Evolutionary conservation across 2,888 invertebrate genomes (phyloP).

Genomic region (Formica aserva): DNA sequence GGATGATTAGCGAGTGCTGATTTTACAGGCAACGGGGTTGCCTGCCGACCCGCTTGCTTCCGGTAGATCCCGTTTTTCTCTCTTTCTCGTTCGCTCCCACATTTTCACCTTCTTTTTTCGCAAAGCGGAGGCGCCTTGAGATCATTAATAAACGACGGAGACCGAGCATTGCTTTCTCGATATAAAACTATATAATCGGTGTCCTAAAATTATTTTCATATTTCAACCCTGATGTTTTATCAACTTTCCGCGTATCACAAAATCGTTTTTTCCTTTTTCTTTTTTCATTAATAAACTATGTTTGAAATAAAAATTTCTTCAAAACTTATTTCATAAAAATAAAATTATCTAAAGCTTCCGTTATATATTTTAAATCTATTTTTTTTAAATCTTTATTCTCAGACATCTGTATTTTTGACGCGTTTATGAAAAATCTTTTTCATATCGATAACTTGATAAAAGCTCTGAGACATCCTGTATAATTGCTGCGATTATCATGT

Average conservation of each 20-base stretch:
- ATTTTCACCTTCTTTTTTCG: neutral
- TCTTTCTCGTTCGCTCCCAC: neutral
- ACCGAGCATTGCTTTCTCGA: neutral
- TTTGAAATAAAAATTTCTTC: neutral
- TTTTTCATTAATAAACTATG: neutral
- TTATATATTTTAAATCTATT: neutral
- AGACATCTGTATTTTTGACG: neutral
- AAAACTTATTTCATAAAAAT: neutral
- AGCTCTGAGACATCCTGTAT: neutral
- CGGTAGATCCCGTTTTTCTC: conserved; percentile 55
- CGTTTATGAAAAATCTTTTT: neutral
- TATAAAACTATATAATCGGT: neutral
- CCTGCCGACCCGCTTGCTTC: conserved; percentile 41
- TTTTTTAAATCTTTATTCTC: neutral
- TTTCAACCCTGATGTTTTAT: neutral
- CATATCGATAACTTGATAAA: neutral
- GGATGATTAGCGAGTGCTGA: conserved; percentile 75
- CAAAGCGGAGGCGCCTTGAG: neutral
- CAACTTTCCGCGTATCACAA: neutral
- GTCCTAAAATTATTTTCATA: neutral
- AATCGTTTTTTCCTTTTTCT: neutral
- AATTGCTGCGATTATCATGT: neutral
- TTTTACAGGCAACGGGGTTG: conserved; percentile 37
- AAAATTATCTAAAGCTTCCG: neutral
- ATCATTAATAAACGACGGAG: conserved; percentile 25